Conservation (phyloP, 2,113 vertebrate genomes). For the Sialia sialis region DNA sequence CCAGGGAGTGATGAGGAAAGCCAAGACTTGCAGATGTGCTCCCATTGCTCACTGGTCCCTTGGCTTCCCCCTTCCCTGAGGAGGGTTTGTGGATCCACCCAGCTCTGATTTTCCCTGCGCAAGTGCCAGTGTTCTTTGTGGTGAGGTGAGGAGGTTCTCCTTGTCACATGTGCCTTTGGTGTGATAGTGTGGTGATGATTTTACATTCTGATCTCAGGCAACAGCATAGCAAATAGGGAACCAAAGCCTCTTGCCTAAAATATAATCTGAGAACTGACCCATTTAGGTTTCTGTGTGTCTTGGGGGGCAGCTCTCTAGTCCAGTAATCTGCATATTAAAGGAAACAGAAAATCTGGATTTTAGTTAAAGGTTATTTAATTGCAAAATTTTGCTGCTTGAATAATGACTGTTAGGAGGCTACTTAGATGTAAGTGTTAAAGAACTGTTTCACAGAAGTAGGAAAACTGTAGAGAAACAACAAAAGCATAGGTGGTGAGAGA, state of each 20-base stretch:
- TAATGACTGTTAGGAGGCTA: not conserved
- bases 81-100: not conserved
- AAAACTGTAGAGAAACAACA: not conserved
- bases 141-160: not conserved
- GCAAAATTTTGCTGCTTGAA: not conserved
- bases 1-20: not conserved
- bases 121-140: not conserved
- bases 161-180: not conserved
- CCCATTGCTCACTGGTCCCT: not conserved
- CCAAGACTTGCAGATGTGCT: not conserved
- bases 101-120: not conserved
- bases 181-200: not conserved
- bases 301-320: not conserved
- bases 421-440: not conserved
- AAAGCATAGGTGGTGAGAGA: not conserved
- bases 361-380: not conserved
- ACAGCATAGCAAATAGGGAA: not conserved
- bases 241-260: not conserved
- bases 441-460: not conserved
- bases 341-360: not conserved
- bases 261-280: not conserved
- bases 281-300: not conserved
- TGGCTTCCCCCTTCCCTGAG: not conserved
- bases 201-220: not conserved
- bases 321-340: not conserved